Base-by-base conservation (phyloP, 2,113 vertebrate species). In the Dendrocopos noguchii region DNA sequence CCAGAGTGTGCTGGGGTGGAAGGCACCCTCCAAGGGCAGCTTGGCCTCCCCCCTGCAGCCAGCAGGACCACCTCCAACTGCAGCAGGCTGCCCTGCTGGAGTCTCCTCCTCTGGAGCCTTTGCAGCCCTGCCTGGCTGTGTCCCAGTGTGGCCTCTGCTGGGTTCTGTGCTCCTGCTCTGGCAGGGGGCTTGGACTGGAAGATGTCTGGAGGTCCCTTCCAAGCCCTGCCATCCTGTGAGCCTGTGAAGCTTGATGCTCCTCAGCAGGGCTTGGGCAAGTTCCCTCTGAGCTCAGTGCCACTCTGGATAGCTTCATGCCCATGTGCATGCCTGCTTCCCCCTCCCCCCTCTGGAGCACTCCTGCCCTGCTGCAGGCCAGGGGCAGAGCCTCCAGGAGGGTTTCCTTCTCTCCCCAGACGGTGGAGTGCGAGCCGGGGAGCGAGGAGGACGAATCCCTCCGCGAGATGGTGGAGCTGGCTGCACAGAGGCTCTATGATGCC, bases 381-480 rank as follows among this genome's bases (percentile, higher is more conserved):
- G 1, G 33, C 60, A 29, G 57, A 56, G 52, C 71, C 33, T 71
- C n/a, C 84, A 14, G 92, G 47, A 14, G 31, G 8, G 33, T 64
- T 59, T 20, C 91, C 9, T 90, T 50, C 95, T 63, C 33, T 94
- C 56, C 61, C 7, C 97, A 99, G 99, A 95, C 96, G 0, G 99
- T 99, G 60, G 96, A 98, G 21, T 99, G 97, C n/a, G 98, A 98
- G 83, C 98, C 98, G 39, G 98, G 98, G 34, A 98, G 98, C 0
- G 92, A 97, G 15, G 99, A 99, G 6, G 99, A 99, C 0, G 99
- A 99, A 79, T 97, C 98, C 57, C 98, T 99, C 63, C 98, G 97
- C 55, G 99, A 99, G 90, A 98, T 99, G 98, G 97, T 99, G 75
- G 99, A 99, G 39, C 93, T 99, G 60, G 98, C 99, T 4, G 97